Conservation (phyloP, 2,888 invertebrate genomes). For the Germaria angustata region DNA sequence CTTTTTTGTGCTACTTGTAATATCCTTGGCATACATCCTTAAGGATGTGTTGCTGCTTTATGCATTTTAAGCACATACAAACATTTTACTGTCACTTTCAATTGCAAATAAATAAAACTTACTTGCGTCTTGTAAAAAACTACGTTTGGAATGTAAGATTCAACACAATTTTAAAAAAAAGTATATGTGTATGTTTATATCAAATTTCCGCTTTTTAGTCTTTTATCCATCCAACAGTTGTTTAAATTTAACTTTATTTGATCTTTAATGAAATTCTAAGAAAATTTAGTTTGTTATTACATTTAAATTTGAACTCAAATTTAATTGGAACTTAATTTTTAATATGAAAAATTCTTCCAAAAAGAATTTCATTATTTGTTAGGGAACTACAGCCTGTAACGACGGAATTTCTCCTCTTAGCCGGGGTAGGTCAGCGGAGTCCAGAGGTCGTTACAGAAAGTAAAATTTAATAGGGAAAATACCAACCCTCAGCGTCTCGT, state of each 20-base stretch:
- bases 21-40: constrained; percentile 64
- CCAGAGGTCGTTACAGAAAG: no score
- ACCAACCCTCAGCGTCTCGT: no score
- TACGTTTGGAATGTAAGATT: background rate
- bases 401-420: no score
- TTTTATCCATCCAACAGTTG: background rate
- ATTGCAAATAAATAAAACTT: constrained; percentile 8
- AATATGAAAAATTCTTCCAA: background rate
- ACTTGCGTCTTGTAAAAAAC: constrained; percentile 13
- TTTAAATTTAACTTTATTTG: background rate
- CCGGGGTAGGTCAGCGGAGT: no score
- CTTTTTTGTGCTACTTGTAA: constrained; percentile 40
- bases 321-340: background rate
- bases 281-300: background rate
- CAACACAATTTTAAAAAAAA: background rate
- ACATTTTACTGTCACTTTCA: constrained; percentile 56
- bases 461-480: no score
- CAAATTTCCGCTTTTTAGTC: constrained; percentile 9
- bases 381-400: no score
- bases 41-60: constrained; percentile 54
- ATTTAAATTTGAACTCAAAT: background rate
- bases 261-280: background rate
- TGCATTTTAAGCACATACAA: constrained; percentile 34
- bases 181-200: background rate
- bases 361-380: background rate